Conservation (phyloP, 2,113 vertebrate genomes). For the Neotoma lepida region DNA sequence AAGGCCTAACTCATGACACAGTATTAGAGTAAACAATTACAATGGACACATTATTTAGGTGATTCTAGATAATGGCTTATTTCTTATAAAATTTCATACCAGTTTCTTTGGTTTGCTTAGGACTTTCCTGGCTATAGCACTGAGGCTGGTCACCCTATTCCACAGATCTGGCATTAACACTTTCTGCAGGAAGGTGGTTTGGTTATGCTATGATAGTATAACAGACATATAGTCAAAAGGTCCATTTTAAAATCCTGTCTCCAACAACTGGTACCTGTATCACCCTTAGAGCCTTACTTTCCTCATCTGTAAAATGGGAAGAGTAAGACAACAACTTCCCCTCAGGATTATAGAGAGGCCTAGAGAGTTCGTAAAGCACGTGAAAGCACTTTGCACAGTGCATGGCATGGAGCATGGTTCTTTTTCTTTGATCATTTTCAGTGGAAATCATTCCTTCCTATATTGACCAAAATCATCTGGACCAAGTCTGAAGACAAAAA, state of each 20-base stretch:
- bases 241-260: slow-evolving; percentile 4
- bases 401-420: not conserved
- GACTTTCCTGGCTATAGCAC: not conserved
- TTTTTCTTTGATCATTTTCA: slow-evolving; percentile 58
- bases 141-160: not conserved
- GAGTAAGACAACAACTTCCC: not conserved
- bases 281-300: not conserved
- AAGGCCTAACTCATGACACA: slow-evolving; percentile 52
- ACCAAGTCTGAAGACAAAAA: slow-evolving; percentile 20
- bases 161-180: slow-evolving; percentile 14
- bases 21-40: slow-evolving; percentile 45
- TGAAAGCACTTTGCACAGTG: not conserved
- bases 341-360: not conserved
- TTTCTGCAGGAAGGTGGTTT: not conserved
- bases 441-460: slow-evolving; percentile 42
- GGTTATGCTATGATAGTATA: not conserved
- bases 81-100: not conserved
- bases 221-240: slow-evolving; percentile 31
- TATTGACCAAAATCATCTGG: slow-evolving; percentile 52
- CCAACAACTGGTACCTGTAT: slow-evolving; percentile 11
- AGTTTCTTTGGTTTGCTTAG: not conserved
- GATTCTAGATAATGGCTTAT: slow-evolving; percentile 43
- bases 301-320: slow-evolving; percentile 34
- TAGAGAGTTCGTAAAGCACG: not conserved
- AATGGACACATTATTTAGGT: slow-evolving; percentile 44